Conservation (phyloP, 2,113 vertebrate species). For the Passer montanus region DNA sequence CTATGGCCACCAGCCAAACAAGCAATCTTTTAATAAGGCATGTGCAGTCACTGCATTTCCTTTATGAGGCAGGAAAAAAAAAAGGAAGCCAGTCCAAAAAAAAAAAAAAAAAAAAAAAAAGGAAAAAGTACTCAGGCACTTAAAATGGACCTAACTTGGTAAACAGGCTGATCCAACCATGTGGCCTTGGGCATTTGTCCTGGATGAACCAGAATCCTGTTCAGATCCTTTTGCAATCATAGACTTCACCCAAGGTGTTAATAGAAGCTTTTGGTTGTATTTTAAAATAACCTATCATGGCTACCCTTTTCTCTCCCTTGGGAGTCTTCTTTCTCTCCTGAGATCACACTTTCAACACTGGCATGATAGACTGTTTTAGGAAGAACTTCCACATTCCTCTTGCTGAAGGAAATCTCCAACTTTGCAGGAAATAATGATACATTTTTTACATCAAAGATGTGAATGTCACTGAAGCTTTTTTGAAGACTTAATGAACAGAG, state of each 20-base stretch:
- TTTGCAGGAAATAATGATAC: neutral
- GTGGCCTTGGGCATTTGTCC: neutral
- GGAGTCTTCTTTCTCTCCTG: neutral
- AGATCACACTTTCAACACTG: neutral
- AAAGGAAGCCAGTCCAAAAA: neutral
- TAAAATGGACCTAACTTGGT: neutral
- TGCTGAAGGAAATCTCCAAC: neutral
- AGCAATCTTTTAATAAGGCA: conserved; percentile 23
- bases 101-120: neutral
- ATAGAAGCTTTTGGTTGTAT: neutral
- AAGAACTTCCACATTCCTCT: neutral
- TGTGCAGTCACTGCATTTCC: neutral
- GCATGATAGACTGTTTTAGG: neutral
- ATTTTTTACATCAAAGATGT: neutral
- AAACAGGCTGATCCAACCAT: neutral
- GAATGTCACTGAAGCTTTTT: neutral
- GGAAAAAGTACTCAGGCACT: neutral
- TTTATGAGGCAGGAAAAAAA: neutral
- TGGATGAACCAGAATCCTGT: neutral
- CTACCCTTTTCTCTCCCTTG: neutral
- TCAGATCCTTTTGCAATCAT: neutral
- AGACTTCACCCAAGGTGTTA: neutral
- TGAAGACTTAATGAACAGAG: neutral
- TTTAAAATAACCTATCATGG: neutral
- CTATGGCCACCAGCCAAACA: conserved; percentile 15